phyloP scores from a whole-genome alignment of 2,797 vertebrate species.

The Coluber constrictor region DNA sequence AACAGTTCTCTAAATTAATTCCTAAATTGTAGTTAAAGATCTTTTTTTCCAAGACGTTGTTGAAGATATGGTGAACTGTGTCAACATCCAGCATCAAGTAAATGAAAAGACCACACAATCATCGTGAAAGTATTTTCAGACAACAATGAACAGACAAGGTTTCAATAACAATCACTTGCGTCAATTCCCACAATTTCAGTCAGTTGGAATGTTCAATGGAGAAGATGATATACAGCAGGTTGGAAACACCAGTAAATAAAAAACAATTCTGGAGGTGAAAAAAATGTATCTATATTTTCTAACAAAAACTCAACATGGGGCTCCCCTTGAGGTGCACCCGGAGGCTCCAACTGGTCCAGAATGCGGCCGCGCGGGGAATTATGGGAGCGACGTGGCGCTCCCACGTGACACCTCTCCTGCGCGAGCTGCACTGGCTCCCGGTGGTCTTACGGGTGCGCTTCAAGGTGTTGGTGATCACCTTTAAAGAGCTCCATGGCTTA shows the following conservation, averaged over 20 bases:
- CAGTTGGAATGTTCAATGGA: not conserved
- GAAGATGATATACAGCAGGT: not conserved
- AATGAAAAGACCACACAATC: not conserved
- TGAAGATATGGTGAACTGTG: not conserved
- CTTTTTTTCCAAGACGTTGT: not conserved
- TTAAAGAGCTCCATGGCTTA: no score
- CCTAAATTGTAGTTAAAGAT: not conserved
- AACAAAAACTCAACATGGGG: not conserved
- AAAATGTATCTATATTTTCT: not conserved
- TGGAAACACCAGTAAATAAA: not conserved
- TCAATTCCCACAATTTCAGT: not conserved
- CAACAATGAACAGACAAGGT: not conserved
- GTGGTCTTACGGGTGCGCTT: no score
- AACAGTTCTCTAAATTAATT: not conserved
- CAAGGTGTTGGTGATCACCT: no score
- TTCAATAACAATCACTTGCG: not conserved
- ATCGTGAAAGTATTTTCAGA: not conserved
- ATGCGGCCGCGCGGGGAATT: no score
- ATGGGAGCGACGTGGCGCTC: no score
- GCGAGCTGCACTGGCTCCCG: no score
- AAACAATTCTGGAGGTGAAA: not conserved
- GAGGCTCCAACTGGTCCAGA: no score
- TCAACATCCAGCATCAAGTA: not conserved
- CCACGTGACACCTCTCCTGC: no score
- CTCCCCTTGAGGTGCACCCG: no score